Base-by-base conservation (phyloP, 2,797 vertebrate species). In the Dicrostonyx torquatus region DNA sequence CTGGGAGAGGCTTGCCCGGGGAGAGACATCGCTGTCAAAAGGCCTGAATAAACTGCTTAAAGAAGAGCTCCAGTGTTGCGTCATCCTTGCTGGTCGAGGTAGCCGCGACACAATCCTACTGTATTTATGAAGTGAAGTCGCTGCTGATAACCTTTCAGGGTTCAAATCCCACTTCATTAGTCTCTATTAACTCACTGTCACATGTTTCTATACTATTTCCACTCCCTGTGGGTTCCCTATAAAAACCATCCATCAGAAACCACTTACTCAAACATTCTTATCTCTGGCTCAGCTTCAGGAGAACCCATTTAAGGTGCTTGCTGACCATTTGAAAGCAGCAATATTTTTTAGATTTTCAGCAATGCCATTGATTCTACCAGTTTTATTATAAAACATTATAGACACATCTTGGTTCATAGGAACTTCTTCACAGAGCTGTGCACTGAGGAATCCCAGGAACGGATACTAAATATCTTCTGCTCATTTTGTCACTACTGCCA, bases 241-340 rank as follows among this genome's bases (percentile, higher is more conserved):
- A 72, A 95, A 93, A 83, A 37, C 12, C 50, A 55, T 40, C 53
- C 26, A 64, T 94, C 73, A 85, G 72, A 95, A 94, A 60, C 75
- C 87, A 92, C 29, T 87, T 62, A 79, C 13, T 80, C 40, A 45
- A 66, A 85, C 45, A 96, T 53, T 62, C 48, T 40, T 72, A 37
- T 82, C 55, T 68, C 75, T 75, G n/a, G 60, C 22, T 94, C 48
- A 92, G 66, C 37, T 82, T 87, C 31, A 91, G 64, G 76, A 60
- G 34, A 89, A 83, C 8, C 6, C 0, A 62, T 14, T 20, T 70
- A 40, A 55, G 14, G 2, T 29, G 64, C 11, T 4, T 85, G 29
- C 10, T 96, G 22, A 89, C 64, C 80, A 6, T n/a, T 6, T 45
- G 7, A 66, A 78, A 15, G 6, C 12, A 87, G 37, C 75, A 84